Conservation (phyloP, 2,888 invertebrate species). For the Platycnemis pennipes region DNA sequence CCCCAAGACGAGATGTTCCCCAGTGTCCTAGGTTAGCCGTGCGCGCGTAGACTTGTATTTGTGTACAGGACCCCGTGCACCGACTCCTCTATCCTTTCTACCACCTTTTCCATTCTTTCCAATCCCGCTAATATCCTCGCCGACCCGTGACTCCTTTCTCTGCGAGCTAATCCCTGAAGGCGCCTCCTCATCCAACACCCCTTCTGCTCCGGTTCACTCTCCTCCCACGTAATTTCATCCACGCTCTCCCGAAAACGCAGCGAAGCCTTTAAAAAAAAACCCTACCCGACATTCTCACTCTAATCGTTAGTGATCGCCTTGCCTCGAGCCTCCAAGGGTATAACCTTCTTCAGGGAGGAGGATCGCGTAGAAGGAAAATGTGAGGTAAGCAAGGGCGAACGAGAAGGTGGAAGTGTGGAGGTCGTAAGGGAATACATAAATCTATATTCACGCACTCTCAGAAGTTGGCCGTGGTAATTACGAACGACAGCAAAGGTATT, state of each 20-base stretch:
- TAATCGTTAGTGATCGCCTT: slow-evolving; percentile 3
- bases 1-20: not conserved
- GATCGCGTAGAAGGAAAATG: not conserved
- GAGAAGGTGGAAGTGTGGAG: not conserved
- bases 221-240: not conserved
- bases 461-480: too few species aligned
- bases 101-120: slow-evolving; percentile 15
- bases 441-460: too few species aligned
- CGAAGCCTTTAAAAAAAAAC: not conserved
- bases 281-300: not conserved
- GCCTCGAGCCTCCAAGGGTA: not conserved
- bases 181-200: not conserved
- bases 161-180: not conserved
- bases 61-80: not conserved
- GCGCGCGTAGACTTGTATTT: not conserved
- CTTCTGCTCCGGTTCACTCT: not conserved
- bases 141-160: not conserved
- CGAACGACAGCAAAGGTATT: too few species aligned
- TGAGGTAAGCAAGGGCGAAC: not conserved
- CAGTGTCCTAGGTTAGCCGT: not conserved
- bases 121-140: not conserved
- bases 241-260: not conserved
- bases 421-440: not conserved
- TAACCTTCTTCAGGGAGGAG: not conserved
- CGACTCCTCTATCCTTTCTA: too few species aligned